phyloP scores from a whole-genome alignment of 2,888 invertebrate species.

The Thyatira batis region DNA sequence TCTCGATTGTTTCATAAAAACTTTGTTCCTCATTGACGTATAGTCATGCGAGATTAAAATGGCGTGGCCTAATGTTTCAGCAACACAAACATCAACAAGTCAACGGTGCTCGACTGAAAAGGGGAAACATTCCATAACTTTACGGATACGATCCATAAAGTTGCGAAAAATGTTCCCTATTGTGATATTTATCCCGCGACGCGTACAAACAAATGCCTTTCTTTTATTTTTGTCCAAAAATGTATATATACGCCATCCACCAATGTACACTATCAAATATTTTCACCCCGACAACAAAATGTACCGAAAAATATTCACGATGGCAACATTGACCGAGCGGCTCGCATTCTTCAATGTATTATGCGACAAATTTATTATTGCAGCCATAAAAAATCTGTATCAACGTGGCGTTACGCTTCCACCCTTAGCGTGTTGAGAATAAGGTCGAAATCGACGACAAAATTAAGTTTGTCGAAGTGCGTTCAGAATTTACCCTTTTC shows the following conservation, averaged over 20 bases:
- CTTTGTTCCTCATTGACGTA: not conserved
- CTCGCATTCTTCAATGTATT: slow-evolving; percentile 41
- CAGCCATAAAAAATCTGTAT: slow-evolving; percentile 14
- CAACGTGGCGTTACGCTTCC: slow-evolving; percentile 13
- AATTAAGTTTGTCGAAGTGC: slow-evolving; percentile 31
- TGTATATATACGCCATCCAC: not conserved
- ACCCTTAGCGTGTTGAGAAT: slow-evolving; percentile 16
- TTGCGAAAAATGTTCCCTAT: slow-evolving; percentile 3
- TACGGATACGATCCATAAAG: slow-evolving; percentile 6
- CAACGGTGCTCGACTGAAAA: not conserved
- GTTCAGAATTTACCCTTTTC: slow-evolving; percentile 40
- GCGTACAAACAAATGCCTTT: slow-evolving; percentile 4
- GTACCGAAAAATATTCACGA: slow-evolving; percentile 33
- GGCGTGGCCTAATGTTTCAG: not conserved
- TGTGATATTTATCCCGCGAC: not conserved
- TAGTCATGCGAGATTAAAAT: not conserved
- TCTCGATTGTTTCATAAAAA: no score
- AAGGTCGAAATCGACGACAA: slow-evolving; percentile 21
- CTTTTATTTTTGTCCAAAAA: slow-evolving; percentile 9
- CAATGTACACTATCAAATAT: slow-evolving; percentile 20
- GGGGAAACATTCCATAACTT: slow-evolving; percentile 5
- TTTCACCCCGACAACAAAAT: slow-evolving; percentile 30
- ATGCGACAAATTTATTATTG: slow-evolving; percentile 34
- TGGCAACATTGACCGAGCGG: slow-evolving; percentile 40
- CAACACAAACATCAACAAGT: slow-evolving; percentile 2